Percentiles rank a stretch among this genome's conserved stretches.
These are phyloP conservation scores for Calliphora vicina DNA, from an alignment of 1,140 invertebrate species.

Conservation along the genomic window DNA sequence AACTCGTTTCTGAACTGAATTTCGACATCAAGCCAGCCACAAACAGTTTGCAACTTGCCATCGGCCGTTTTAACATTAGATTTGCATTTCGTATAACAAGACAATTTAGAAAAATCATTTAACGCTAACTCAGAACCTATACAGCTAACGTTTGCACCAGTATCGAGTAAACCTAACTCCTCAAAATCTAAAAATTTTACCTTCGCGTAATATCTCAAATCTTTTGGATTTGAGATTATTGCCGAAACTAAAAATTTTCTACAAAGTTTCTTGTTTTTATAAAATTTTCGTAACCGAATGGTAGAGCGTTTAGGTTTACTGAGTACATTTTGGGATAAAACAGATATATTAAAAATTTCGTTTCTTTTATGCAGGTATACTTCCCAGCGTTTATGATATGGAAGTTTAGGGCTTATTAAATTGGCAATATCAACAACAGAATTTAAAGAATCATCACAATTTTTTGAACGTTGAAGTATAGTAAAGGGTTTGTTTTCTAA, in stretches of 20 bases:
- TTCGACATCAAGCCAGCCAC: background rate
- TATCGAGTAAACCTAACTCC: conserved; percentile 2
- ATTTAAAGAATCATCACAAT: no score
- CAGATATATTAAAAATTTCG: background rate
- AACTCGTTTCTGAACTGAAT: background rate
- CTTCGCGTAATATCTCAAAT: background rate
- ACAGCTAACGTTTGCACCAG: background rate
- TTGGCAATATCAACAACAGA: background rate
- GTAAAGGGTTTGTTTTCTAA: no score
- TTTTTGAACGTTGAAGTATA: no score
- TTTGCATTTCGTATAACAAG: background rate
- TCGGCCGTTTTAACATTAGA: conserved; percentile 6
- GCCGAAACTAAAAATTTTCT: background rate
- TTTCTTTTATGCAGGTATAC: background rate
- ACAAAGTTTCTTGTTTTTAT: background rate
- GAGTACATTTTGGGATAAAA: no score
- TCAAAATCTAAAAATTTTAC: conserved; percentile 1
- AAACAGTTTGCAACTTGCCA: background rate
- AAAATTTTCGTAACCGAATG: background rate
- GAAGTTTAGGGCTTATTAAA: background rate
- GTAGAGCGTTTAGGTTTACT: background rate
- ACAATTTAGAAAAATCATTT: no score
- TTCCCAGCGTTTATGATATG: background rate
- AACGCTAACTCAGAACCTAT: conserved; percentile 3
- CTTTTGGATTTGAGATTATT: background rate